These are phyloP conservation scores for Drusus annulatus DNA, from an alignment of 1,140 invertebrate genomes.

Conservation along the genomic window DNA sequence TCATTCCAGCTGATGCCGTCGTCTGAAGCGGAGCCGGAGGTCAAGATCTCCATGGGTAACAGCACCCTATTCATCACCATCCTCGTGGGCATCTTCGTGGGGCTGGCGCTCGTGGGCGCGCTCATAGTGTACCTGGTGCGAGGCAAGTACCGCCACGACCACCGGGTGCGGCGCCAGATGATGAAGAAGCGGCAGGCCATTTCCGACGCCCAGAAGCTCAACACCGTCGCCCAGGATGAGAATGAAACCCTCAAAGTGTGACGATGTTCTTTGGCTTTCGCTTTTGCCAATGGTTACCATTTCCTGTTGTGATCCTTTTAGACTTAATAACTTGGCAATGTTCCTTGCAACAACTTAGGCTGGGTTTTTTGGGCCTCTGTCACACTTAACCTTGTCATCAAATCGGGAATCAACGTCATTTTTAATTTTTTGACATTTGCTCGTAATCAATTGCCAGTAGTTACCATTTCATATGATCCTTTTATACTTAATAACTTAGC, in stretches of 20 bases:
- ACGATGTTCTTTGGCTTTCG: too few species aligned
- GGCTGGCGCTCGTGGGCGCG: slow-evolving; percentile 62
- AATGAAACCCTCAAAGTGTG: slow-evolving; percentile 40
- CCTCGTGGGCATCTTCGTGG: slow-evolving; percentile 62
- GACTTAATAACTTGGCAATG: too few species aligned
- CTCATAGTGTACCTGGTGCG: slow-evolving; percentile 64
- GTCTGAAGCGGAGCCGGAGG: neutral
- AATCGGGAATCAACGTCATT: too few species aligned
- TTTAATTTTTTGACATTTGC: too few species aligned
- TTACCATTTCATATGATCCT: too few species aligned
- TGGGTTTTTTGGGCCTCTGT: too few species aligned
- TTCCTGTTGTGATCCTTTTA: too few species aligned
- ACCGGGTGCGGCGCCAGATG: slow-evolving; percentile 62
- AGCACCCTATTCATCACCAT: slow-evolving; percentile 61
- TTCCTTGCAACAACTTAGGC: too few species aligned
- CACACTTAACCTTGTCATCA: too few species aligned
- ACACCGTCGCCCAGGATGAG: slow-evolving; percentile 7
- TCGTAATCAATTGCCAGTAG: too few species aligned
- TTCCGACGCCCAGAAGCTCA: slow-evolving; percentile 60
- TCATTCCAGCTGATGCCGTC: slow-evolving; percentile 64
- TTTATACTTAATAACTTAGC: too few species aligned
- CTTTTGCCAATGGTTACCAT: too few species aligned
- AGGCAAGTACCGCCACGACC: slow-evolving; percentile 46
- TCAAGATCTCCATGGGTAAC: neutral
- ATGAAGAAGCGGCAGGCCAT: slow-evolving; percentile 65